Evolutionary conservation across 2,888 invertebrate species (phyloP).

Genomic region (Eudasyphora cyanicolor): DNA sequence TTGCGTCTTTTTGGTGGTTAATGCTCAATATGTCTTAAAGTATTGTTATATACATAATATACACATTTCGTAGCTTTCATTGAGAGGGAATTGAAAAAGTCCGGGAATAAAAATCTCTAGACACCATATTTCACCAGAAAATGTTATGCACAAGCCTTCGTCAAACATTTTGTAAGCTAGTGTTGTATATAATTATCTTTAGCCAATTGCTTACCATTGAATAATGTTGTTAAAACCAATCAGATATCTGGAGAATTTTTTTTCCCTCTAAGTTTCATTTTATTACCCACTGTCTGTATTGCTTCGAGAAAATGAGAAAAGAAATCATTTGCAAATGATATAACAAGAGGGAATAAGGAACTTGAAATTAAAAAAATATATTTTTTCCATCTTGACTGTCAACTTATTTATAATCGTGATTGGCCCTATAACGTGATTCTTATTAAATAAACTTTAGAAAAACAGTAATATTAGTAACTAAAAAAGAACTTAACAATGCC

Average conservation of each 20-base stretch:
- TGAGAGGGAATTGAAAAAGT: no score
- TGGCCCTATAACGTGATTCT: slow-evolving; percentile 73
- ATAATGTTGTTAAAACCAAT: no score
- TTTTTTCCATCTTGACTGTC: slow-evolving; percentile 35
- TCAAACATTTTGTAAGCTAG: no score
- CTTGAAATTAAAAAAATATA: slow-evolving; percentile 49
- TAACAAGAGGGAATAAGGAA: slow-evolving; percentile 10
- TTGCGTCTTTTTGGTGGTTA: no score
- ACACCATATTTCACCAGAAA: no score
- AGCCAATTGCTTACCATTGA: no score
- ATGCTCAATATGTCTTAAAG: no score
- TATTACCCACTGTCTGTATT: slow-evolving; percentile 23
- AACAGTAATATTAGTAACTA: slow-evolving; percentile 8
- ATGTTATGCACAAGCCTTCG: no score
- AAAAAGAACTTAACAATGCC: background rate
- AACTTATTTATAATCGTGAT: slow-evolving; percentile 71
- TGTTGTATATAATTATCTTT: no score
- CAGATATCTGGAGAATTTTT: background rate
- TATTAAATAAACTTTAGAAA: slow-evolving; percentile 64
- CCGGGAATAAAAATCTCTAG: no score
- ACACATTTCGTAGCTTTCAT: no score
- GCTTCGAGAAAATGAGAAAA: background rate
- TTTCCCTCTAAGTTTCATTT: background rate
- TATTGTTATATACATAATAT: no score
- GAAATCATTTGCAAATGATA: background rate